phyloP scores from a whole-genome alignment of 2,797 vertebrate species.

The Semotilus atromaculatus region DNA sequence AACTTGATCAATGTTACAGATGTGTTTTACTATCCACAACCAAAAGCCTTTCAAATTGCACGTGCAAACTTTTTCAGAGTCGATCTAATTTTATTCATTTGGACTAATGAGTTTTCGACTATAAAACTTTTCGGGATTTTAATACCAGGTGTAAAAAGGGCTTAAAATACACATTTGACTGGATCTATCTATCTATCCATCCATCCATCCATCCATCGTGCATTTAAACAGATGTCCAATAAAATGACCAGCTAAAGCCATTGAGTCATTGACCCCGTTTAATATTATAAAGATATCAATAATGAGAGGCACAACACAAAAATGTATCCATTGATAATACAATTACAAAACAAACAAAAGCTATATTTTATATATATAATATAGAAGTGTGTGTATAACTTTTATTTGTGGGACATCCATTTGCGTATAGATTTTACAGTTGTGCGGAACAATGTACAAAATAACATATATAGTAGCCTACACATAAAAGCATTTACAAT shows the following conservation, averaged over 20 bases:
- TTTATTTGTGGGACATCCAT: conserved; percentile 55
- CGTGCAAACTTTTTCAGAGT: too few relatives aligned
- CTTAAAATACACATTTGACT: too few relatives aligned
- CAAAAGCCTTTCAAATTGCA: too few relatives aligned
- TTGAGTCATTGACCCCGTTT: conserved; percentile 64
- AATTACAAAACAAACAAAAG: conserved; percentile 62
- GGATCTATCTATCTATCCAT: too few relatives aligned
- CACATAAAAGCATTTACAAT: conserved; percentile 62
- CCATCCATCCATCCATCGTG: background rate
- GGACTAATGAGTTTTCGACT: too few relatives aligned
- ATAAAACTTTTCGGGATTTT: too few relatives aligned
- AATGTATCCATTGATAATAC: conserved; percentile 61
- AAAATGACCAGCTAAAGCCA: background rate
- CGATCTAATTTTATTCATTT: too few relatives aligned
- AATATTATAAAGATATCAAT: conserved; percentile 68
- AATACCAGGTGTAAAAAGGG: too few relatives aligned
- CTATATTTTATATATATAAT: conserved; percentile 48
- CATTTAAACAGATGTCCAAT: background rate
- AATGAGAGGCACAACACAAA: conserved; percentile 60
- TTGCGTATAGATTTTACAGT: conserved; percentile 58
- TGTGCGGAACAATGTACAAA: conserved; percentile 74
- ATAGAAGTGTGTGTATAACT: conserved; percentile 31
- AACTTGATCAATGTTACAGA: too few relatives aligned
- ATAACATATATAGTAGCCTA: conserved; percentile 55
- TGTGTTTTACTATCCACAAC: too few relatives aligned